A percentile compares a stretch with the other conserved stretches of the same genome.
Evolutionary conservation across 2,113 vertebrate genomes (phyloP).

Genomic region (Nibea coibor): DNA sequence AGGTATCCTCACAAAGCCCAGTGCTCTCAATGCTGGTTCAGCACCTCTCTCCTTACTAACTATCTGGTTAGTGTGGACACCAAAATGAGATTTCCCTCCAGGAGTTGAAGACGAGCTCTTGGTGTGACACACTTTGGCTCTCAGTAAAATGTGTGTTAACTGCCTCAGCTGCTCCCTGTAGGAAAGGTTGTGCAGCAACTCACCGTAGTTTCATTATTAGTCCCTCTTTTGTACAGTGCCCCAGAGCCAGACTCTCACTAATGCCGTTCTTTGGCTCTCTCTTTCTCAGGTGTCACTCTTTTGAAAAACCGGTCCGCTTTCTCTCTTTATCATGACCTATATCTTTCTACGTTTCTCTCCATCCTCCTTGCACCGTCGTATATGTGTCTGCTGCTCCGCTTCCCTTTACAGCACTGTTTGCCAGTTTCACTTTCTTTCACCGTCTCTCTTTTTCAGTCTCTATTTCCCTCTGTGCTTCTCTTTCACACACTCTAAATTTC

Average conservation of each 20-base stretch:
- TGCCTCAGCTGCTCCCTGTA: slow-evolving; percentile 43
- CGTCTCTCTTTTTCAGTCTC: slow-evolving; percentile 21
- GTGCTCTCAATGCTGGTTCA: neutral
- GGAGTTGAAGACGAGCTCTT: slow-evolving; percentile 23
- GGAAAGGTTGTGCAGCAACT: slow-evolving; percentile 34
- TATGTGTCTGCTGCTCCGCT: slow-evolving; percentile 16
- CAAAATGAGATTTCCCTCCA: slow-evolving; percentile 18
- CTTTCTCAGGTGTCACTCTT: slow-evolving; percentile 17
- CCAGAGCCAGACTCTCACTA: slow-evolving; percentile 22
- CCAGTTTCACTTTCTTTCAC: slow-evolving; percentile 6
- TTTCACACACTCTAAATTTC: slow-evolving; percentile 21
- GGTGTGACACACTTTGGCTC: slow-evolving; percentile 46
- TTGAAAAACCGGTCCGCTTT: slow-evolving; percentile 4
- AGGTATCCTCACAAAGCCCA: too few species aligned
- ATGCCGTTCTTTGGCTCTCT: neutral
- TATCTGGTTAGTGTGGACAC: slow-evolving; percentile 19
- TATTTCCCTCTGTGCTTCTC: slow-evolving; percentile 11
- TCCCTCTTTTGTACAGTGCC: slow-evolving; percentile 34
- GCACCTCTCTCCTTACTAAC: neutral
- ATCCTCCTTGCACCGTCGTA: neutral
- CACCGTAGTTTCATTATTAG: slow-evolving; percentile 54
- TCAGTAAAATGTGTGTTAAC: slow-evolving; percentile 56
- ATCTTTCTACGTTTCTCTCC: neutral
- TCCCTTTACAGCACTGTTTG: slow-evolving; percentile 15
- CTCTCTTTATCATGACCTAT: slow-evolving; percentile 29